A percentile compares a stretch with the other conserved stretches of the same genome.
These are phyloP conservation scores for Steromphala cineraria DNA, from an alignment of 2,888 invertebrate genomes.

Conservation along the genomic window DNA sequence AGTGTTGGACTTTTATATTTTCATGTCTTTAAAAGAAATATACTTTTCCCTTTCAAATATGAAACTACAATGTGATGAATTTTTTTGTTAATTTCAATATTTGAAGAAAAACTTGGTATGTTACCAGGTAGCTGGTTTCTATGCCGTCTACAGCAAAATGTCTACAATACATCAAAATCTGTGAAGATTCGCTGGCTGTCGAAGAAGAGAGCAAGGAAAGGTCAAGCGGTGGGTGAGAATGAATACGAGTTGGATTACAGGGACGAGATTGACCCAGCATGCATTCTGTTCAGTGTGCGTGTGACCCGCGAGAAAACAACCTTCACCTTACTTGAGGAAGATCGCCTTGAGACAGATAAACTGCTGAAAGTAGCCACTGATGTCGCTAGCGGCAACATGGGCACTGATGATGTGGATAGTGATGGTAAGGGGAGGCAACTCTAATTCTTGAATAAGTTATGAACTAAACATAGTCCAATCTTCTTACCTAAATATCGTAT, in stretches of 20 bases:
- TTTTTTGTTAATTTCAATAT: too few species aligned
- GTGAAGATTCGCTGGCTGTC: constrained; percentile 90
- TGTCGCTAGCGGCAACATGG: constrained; percentile 30
- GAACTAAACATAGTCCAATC: too few species aligned
- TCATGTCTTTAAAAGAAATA: too few species aligned
- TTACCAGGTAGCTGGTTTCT: constrained; percentile 76
- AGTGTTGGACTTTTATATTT: too few species aligned
- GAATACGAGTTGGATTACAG: constrained; percentile 91
- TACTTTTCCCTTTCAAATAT: too few species aligned
- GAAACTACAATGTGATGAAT: too few species aligned
- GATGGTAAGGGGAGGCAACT: constrained; percentile 28
- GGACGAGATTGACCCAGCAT: constrained; percentile 80
- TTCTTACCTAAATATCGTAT: too few species aligned
- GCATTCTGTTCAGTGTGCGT: constrained; percentile 82
- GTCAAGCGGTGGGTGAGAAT: constrained; percentile 76
- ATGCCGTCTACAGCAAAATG: constrained; percentile 91
- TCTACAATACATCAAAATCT: constrained; percentile 85
- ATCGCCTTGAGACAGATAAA: constrained; percentile 33
- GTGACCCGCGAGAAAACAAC: constrained; percentile 78
- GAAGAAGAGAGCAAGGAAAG: constrained; percentile 40
- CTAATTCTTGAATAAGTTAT: too few species aligned
- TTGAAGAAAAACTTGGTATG: neutral
- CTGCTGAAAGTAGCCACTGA: constrained; percentile 34
- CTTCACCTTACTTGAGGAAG: constrained; percentile 23
- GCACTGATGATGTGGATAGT: constrained; percentile 28